These are phyloP conservation scores for Nebria brevicollis DNA, from an alignment of 2,888 invertebrate species.

Conservation along the genomic window DNA sequence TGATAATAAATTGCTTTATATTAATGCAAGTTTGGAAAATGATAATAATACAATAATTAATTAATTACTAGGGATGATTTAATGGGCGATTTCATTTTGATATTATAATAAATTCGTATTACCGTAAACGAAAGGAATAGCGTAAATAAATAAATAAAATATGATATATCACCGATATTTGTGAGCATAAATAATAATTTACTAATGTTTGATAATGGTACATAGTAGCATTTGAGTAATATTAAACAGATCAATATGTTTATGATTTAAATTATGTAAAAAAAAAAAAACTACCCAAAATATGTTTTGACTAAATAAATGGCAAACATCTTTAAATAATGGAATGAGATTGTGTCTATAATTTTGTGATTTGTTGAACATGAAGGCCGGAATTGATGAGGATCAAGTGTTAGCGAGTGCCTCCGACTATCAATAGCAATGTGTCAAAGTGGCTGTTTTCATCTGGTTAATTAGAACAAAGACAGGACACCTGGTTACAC, in stretches of 20 bases:
- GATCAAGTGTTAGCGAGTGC: neutral
- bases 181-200: no score
- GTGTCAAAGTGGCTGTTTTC: slow-evolving; percentile 5
- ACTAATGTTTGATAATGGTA: no score
- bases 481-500: slow-evolving; percentile 1
- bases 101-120: neutral
- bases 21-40: slow-evolving; percentile 30
- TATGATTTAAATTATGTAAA: no score
- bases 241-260: no score
- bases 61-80: neutral
- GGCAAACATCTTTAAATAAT: neutral
- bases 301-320: no score
- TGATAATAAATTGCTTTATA: slow-evolving; percentile 35
- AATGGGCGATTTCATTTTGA: neutral
- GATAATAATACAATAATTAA: slow-evolving; percentile 18
- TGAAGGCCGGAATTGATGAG: neutral
- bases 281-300: no score
- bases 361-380: neutral
- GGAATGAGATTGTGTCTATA: neutral
- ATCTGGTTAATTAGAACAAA: slow-evolving; percentile 17
- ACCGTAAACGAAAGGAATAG: neutral
- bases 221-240: no score
- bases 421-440: neutral
- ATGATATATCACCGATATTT: no score
- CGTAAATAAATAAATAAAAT: no score